Evolutionary conservation across 2,888 invertebrate species (phyloP), one percentile per base, ranked within the genome.

Genomic region (Metellina segmentata): DNA sequence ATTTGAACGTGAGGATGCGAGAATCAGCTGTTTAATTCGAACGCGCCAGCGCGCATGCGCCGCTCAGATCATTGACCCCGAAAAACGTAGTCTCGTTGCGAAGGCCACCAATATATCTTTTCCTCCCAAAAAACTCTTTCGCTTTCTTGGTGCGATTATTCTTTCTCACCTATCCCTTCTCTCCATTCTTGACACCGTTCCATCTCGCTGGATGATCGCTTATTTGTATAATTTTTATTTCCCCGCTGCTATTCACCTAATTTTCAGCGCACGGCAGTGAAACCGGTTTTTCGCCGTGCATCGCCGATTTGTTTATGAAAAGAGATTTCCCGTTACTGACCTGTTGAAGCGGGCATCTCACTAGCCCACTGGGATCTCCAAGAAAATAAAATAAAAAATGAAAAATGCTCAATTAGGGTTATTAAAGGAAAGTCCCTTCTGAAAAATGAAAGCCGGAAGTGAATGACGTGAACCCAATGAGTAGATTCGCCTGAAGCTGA

Each of bases 11-110:
- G 85, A 69, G 81, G 90, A 85, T 53, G 86, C 71, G 69, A 91
- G 72, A 87, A 91, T 91, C 91, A 91, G 91, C 91, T 91, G 91
- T 91, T 91, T 91, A 72, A 78, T 82, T 81, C 81, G 53, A 78
- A 52, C 9, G 11, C 19, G n/a, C 20, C 71, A 81, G 7, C 6
- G 82, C 91, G 91, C 91, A 79, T 91, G 91, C 91, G 91, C 91
- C 11, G 13, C 78, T 8, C 77, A 82, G 91, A 85, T 91, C 91
- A 88, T 71, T 88, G 91, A 91, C 91, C 90, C 83, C 91, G 87
- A 91, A 88, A 81, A 79, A 87, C 83, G 87, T 79, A 78, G 77
- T 71, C 87, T 71, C 34, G 61, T 77, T 77, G 51, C 71, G 83
- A 91, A 91, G 83, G 72, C 79, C 72, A 71, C 49, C 74, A 19